Conservation (phyloP, 2,797 vertebrate genomes). For the Antennarius maculatus region DNA sequence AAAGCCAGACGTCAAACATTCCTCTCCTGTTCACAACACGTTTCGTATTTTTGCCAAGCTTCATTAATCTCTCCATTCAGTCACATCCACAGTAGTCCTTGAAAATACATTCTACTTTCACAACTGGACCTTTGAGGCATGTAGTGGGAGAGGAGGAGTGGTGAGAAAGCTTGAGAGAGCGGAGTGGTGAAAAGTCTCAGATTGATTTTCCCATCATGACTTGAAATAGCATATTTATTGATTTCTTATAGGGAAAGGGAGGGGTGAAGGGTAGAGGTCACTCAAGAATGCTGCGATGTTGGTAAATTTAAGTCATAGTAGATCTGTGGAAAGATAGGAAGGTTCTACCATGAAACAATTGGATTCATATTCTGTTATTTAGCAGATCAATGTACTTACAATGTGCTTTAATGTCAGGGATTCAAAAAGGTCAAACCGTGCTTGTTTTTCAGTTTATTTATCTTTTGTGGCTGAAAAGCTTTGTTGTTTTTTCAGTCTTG, state of each 20-base stretch:
- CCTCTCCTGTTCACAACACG: conserved; percentile 47
- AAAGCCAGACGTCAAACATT: conserved; percentile 50
- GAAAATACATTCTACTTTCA: conserved; percentile 73
- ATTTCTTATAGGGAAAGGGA: conserved; percentile 64
- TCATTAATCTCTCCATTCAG: conserved; percentile 72
- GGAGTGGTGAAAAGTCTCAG: conserved; percentile 37
- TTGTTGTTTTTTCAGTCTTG: too few relatives aligned
- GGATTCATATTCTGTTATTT: background rate
- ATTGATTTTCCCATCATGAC: conserved; percentile 80
- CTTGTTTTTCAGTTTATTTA: background rate
- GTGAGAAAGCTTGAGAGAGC: conserved; percentile 7
- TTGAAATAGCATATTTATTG: conserved; percentile 82
- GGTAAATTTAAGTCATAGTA: conserved; percentile 19
- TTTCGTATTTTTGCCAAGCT: conserved; percentile 64
- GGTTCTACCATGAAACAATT: background rate
- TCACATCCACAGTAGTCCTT: conserved; percentile 63
- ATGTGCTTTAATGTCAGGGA: background rate
- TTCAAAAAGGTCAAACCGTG: background rate
- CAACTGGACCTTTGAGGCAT: conserved; percentile 65
- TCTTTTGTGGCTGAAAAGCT: too few relatives aligned
- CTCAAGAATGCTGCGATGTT: conserved; percentile 27
- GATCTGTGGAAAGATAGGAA: conserved; percentile 11
- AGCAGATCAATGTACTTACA: background rate
- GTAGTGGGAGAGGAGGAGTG: conserved; percentile 28
- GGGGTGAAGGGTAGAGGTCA: conserved; percentile 47